Percentiles rank a stretch among this genome's conserved stretches.
These are phyloP conservation scores for Sigmodon hispidus DNA, from an alignment of 2,113 vertebrate genomes.

Conservation along the genomic window DNA sequence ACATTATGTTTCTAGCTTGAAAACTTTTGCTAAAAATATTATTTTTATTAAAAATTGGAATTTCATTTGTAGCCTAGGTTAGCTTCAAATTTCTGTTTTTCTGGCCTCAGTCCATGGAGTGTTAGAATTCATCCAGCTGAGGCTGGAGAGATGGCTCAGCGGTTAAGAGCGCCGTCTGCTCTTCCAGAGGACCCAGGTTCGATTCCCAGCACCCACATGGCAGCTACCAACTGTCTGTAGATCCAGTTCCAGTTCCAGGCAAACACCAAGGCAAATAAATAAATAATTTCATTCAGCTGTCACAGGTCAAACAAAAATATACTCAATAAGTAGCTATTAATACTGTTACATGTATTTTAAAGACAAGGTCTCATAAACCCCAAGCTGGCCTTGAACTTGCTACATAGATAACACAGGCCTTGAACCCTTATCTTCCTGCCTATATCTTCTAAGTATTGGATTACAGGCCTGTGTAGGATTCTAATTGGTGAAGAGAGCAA, in stretches of 20 bases:
- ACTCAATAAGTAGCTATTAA: not conserved
- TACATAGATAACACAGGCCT: no score
- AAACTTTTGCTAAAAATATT: not conserved
- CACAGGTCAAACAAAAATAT: not conserved
- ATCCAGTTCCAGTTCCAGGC: no score
- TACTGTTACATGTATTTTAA: not conserved
- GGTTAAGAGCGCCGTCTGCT: no score
- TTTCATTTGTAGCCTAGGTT: not conserved
- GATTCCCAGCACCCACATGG: no score
- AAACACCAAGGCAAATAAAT: no score
- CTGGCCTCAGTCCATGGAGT: not conserved
- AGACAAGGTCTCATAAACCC: not conserved
- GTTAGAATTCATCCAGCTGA: not conserved
- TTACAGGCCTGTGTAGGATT: not conserved
- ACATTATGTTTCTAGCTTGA: not conserved
- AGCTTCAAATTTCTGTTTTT: not conserved
- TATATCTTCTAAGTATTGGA: no score
- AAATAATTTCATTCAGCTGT: not conserved
- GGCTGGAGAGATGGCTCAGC: no score
- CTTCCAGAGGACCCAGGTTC: no score
- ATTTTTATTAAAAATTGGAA: not conserved
- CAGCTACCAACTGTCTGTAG: no score
- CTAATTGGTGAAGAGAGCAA: not conserved
- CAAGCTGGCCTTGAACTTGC: no score
- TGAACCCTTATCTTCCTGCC: no score